These are phyloP conservation scores for Lepidurus packardi DNA, from an alignment of 1,140 invertebrate species.

Conservation along the genomic window DNA sequence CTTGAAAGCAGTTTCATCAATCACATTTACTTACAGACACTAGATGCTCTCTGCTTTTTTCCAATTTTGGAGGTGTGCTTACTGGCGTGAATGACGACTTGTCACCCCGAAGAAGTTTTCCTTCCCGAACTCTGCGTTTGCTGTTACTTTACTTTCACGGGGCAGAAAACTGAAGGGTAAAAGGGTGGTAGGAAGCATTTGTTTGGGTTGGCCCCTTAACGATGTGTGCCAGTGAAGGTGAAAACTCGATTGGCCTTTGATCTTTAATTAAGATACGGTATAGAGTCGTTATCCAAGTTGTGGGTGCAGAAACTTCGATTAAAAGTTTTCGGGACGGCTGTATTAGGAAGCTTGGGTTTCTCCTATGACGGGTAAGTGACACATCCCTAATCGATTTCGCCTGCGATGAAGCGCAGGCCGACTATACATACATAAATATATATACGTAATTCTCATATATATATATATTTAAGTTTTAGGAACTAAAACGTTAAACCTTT, in stretches of 20 bases:
- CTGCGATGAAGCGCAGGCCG: background rate
- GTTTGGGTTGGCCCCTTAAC: no score
- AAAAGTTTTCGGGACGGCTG: background rate
- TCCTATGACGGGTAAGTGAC: conserved; percentile 17
- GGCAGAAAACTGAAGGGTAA: no score
- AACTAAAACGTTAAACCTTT: no score
- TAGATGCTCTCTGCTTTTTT: background rate
- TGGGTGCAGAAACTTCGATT: background rate
- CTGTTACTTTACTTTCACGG: background rate
- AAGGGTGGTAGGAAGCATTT: no score
- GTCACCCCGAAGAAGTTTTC: background rate
- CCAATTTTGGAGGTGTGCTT: background rate
- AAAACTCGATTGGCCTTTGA: background rate
- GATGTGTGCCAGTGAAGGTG: background rate
- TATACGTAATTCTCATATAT: no score
- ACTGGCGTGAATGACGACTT: conserved; percentile 18
- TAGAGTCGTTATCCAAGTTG: background rate
- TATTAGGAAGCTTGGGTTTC: background rate
- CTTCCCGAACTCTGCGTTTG: background rate
- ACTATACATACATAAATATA: no score
- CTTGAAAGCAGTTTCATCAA: conserved; percentile 6
- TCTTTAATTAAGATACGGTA: background rate
- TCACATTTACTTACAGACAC: conserved; percentile 9
- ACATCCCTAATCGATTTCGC: conserved; percentile 17
- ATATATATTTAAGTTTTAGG: no score